Percentiles rank a stretch among this genome's conserved stretches.
Conservation (phyloP, 2,113 vertebrate species). For the Ornithorhynchus anatinus region DNA sequence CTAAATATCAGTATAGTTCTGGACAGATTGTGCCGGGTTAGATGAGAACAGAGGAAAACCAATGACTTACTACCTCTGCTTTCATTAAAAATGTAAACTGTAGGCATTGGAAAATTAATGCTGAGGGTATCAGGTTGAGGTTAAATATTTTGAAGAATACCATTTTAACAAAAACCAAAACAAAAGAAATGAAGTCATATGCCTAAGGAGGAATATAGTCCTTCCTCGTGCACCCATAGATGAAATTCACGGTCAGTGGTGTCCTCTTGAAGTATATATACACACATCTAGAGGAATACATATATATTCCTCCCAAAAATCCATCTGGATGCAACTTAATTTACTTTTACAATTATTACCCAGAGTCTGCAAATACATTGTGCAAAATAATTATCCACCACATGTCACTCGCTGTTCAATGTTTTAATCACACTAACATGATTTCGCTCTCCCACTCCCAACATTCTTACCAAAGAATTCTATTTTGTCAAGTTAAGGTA, state of each 20-base stretch:
- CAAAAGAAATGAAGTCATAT: conserved; percentile 33
- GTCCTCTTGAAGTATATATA: too few relatives aligned
- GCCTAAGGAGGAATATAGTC: conserved; percentile 24
- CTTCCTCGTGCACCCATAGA: too few relatives aligned
- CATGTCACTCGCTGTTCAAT: conserved; percentile 32
- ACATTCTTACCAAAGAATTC: conserved; percentile 47
- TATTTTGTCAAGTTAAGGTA: conserved; percentile 73
- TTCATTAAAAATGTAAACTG: conserved; percentile 41
- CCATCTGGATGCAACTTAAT: conserved; percentile 62
- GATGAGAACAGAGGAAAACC: conserved; percentile 22
- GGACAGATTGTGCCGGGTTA: neutral
- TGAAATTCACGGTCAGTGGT: too few relatives aligned
- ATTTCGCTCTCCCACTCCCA: conserved; percentile 28
- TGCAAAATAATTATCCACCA: conserved; percentile 69
- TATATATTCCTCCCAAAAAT: conserved; percentile 57
- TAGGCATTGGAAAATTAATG: conserved; percentile 57
- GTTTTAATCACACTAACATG: conserved; percentile 14
- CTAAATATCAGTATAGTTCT: conserved; percentile 20
- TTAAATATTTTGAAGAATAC: conserved; percentile 10
- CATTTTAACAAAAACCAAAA: conserved; percentile 27
- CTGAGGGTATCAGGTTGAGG: conserved; percentile 43
- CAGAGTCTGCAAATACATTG: conserved; percentile 60
- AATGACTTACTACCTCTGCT: conserved; percentile 53
- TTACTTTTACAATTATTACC: conserved; percentile 31
- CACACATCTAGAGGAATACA: conserved; percentile 27